Evolutionary conservation across 64 coral and sea anemone genomes (phyloP), one percentile per base, ranked within the genome.

Genomic region (Montipora capricornis): DNA sequence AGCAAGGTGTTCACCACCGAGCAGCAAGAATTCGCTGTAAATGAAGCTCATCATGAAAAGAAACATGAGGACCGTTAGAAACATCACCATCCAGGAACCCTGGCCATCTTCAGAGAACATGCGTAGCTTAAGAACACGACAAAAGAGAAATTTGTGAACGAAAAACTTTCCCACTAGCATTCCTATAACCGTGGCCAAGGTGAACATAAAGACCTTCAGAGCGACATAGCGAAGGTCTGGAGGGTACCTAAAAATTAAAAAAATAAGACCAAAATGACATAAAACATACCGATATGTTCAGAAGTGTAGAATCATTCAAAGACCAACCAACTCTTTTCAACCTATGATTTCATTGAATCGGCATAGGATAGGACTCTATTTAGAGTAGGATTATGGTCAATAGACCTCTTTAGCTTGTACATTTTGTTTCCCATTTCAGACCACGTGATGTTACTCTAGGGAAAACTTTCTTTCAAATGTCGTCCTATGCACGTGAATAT

Each of bases 61-160:
- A 12, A 91, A 98, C 78, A 98, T 13, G 5, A 98, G 71, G 4
- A 91, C 75, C 0, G 93, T 95, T 1, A 98, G 73, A 11, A 98
- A 95, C 96, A 98, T 98, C 3, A 98, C 85, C 96, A 98, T 98
- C 96, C 96, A 98, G 1, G 96, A 98, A 16, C 96, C 96, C 83
- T 93, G 96, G 20, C 96, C 96, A 13, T 83, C 89, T 78, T 98
- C 93, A 29, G 93, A 92, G 76, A 98, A 98, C 78, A 98, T 81
- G 71, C 91, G 94, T 47, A 98, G 55, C 78, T 92, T 94, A 6
- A 91, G 76, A 68, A 78, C 96, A 46, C 96, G 93, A 71, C 96
- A 97, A 47, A 97, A 76, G 16, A 97, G 78, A 77, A 94, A 97
- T 68, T 66, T 94, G 66, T 97, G 96, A 51, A 97, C 47, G 51